Evolutionary conservation across 2,888 invertebrate genomes (phyloP).

Genomic region (Philhelius pedissequus): DNA sequence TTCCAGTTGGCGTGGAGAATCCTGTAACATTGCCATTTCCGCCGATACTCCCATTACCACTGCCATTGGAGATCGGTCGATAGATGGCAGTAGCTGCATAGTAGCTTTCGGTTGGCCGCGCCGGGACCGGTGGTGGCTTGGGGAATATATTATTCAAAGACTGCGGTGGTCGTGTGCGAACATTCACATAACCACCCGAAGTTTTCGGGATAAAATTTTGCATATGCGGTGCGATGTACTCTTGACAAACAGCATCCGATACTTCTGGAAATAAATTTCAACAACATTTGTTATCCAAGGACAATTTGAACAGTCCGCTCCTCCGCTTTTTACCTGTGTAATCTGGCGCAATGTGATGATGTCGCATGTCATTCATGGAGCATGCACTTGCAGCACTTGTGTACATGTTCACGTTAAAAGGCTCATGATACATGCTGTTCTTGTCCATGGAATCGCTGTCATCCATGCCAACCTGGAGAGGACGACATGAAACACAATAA

Average conservation of each 20-base stretch:
- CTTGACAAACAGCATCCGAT: conserved; percentile 81
- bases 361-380: conserved; percentile 79
- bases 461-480: conserved; percentile 75
- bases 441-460: conserved; percentile 79
- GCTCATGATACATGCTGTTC: conserved; percentile 80
- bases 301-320: neutral
- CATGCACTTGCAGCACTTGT: conserved; percentile 79
- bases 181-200: conserved; percentile 77
- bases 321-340: conserved; percentile 80
- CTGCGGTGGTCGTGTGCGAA: conserved; percentile 79
- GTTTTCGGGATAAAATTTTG: conserved; percentile 80
- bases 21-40: conserved; percentile 45
- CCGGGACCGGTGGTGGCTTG: conserved; percentile 84
- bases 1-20: conserved; percentile 71
- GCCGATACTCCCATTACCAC: conserved; percentile 70
- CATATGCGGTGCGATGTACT: conserved; percentile 83
- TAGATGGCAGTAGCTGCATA: conserved; percentile 86
- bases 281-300: conserved; percentile 36
- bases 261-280: conserved; percentile 78
- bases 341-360: conserved; percentile 81
- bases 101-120: conserved; percentile 85
- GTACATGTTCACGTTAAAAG: conserved; percentile 79
- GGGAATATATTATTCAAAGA: conserved; percentile 81
- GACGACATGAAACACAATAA: conserved; percentile 23
- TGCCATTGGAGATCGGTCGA: conserved; percentile 78